A percentile compares a stretch with the other conserved stretches of the same genome.
These are phyloP conservation scores for Chlorospingus flavigularis DNA, from an alignment of 2,797 vertebrate genomes.

Conservation along the genomic window DNA sequence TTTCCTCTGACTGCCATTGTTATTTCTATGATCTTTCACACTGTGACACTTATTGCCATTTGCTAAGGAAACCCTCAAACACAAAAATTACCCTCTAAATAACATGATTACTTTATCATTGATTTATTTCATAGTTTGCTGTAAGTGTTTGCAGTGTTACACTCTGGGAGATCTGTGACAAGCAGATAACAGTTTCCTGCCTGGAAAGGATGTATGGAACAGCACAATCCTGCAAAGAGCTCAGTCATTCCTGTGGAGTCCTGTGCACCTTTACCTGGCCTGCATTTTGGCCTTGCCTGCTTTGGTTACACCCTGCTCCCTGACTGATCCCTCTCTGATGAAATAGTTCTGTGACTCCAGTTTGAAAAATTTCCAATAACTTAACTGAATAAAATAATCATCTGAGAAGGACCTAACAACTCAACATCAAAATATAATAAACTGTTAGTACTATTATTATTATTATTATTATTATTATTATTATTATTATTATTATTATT, in stretches of 20 bases:
- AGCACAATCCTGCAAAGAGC: not conserved
- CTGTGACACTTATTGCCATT: not conserved
- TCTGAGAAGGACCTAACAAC: not conserved
- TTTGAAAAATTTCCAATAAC: not conserved
- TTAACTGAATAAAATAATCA: not conserved
- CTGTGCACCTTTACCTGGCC: not conserved
- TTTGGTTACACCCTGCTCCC: not conserved
- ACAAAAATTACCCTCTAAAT: slow-evolving; percentile 36
- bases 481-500: too few relatives aligned
- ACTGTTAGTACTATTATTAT: not conserved
- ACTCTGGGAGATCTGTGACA: not conserved
- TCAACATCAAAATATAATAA: not conserved
- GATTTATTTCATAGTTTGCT: slow-evolving; percentile 39
- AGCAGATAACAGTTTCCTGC: not conserved
- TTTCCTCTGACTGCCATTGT: not conserved
- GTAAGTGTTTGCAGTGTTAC: not conserved
- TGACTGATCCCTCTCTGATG: not conserved
- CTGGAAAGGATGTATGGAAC: not conserved
- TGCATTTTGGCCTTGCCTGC: not conserved
- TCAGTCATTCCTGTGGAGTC: not conserved
- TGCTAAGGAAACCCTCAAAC: slow-evolving; percentile 28
- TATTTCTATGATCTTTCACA: slow-evolving; percentile 25
- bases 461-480: not conserved
- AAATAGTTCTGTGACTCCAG: not conserved
- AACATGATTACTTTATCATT: slow-evolving; percentile 40